These are phyloP conservation scores for Oryzias celebensis DNA, from an alignment of 2,113 vertebrate genomes.

Conservation along the genomic window DNA sequence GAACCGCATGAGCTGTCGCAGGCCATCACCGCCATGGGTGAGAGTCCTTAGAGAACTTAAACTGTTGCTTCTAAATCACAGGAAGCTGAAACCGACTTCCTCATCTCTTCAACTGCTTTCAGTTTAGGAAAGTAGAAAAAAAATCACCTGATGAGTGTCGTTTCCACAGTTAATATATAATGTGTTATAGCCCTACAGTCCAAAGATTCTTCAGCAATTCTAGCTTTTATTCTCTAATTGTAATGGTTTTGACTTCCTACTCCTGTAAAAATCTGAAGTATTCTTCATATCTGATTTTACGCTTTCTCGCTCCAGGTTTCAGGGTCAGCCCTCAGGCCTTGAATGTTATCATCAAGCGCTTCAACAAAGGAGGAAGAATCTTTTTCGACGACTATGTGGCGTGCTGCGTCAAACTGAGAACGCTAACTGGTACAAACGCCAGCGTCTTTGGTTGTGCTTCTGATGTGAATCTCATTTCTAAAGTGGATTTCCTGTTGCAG, in stretches of 20 bases:
- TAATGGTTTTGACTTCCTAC: too few species aligned
- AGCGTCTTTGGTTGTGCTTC: neutral
- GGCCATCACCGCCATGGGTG: conserved; percentile 85
- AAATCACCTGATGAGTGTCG: too few species aligned
- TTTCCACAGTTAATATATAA: too few species aligned
- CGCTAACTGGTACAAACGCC: conserved; percentile 82
- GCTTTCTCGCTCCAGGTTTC: conserved; percentile 73
- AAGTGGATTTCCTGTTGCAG: conserved; percentile 61
- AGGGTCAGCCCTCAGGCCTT: conserved; percentile 82
- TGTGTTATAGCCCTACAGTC: too few species aligned
- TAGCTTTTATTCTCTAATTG: too few species aligned
- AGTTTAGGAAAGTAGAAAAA: too few species aligned
- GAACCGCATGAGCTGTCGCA: conserved; percentile 85
- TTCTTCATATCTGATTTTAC: neutral
- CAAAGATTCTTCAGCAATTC: too few species aligned
- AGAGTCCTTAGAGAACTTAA: conserved; percentile 33
- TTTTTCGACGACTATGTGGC: conserved; percentile 92
- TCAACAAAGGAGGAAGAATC: conserved; percentile 84
- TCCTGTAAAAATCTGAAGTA: too few species aligned
- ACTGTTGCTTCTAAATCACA: too few species aligned
- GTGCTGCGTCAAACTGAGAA: conserved; percentile 86
- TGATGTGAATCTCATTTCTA: neutral
- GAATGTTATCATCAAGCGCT: conserved; percentile 82
- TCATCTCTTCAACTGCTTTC: too few species aligned
- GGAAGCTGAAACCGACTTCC: too few species aligned